Evolutionary conservation across 2,797 vertebrate genomes (phyloP).

Genomic region (Nasua narica): DNA sequence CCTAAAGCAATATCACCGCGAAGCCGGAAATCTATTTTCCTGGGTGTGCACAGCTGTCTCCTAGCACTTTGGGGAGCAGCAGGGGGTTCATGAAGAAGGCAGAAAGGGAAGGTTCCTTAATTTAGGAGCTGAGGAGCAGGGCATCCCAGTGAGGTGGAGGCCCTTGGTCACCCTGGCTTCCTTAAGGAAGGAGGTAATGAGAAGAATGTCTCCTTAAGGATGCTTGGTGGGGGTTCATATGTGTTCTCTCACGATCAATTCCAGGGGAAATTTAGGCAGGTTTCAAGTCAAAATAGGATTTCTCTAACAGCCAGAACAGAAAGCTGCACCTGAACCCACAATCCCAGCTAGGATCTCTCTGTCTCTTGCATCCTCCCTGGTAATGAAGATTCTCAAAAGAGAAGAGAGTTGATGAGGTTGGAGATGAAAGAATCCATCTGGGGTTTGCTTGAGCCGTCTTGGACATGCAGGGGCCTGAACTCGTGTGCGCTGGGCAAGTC

Average conservation of each 20-base stretch:
- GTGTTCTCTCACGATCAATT: conserved; percentile 71
- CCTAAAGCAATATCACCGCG: background rate
- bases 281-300: conserved; percentile 62
- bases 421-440: background rate
- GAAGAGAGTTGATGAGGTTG: fast-evolving
- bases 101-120: conserved; percentile 60
- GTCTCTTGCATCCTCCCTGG: background rate
- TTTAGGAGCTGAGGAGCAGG: background rate
- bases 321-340: conserved; percentile 6
- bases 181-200: conserved; percentile 40
- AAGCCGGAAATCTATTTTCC: conserved; percentile 73
- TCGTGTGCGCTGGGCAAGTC: no score
- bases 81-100: conserved; percentile 68
- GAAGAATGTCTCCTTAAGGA: background rate
- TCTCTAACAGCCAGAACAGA: conserved; percentile 32
- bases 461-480: background rate
- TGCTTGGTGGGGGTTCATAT: conserved; percentile 58
- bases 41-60: conserved; percentile 70
- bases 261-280: conserved; percentile 55
- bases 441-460: fast-evolving
- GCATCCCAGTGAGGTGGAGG: background rate
- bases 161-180: background rate
- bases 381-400: background rate
- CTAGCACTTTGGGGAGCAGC: conserved; percentile 74
- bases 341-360: background rate